A percentile compares a stretch with the other conserved stretches of the same genome.
Evolutionary conservation across 2,888 invertebrate genomes (phyloP).

Genomic region (Drosophila austrosaltans): DNA sequence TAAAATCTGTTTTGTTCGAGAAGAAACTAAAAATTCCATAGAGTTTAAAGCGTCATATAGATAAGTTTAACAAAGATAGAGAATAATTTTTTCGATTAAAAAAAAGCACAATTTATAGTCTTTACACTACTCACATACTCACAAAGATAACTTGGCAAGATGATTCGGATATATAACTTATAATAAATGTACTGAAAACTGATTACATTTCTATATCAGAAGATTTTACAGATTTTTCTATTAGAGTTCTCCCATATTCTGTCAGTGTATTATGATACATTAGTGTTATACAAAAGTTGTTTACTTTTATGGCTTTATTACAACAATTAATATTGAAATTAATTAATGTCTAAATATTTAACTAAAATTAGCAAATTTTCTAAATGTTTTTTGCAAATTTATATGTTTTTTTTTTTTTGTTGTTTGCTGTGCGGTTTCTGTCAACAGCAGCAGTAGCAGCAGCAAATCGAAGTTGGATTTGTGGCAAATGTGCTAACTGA

Average conservation of each 20-base stretch:
- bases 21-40: too few species aligned
- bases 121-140: too few species aligned
- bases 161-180: too few species aligned
- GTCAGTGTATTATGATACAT: neutral
- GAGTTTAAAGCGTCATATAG: too few species aligned
- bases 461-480: neutral
- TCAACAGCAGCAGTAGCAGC: neutral
- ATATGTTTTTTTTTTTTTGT: constrained; percentile 4
- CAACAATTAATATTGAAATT: constrained; percentile 18
- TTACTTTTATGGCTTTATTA: neutral
- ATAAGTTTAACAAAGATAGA: too few species aligned
- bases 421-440: constrained; percentile 20
- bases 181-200: too few species aligned
- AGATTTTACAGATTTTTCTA: too few species aligned
- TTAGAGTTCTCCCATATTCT: neutral
- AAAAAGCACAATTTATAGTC: too few species aligned
- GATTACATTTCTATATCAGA: too few species aligned
- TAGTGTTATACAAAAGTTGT: neutral
- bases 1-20: too few species aligned
- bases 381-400: constrained; percentile 23
- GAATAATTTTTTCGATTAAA: too few species aligned
- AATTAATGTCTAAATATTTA: constrained; percentile 36
- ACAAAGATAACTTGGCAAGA: too few species aligned
- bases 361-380: constrained; percentile 30
- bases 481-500: constrained; percentile 54